phyloP scores from a whole-genome alignment of 2,797 vertebrate species.

The Danionella dracula region DNA sequence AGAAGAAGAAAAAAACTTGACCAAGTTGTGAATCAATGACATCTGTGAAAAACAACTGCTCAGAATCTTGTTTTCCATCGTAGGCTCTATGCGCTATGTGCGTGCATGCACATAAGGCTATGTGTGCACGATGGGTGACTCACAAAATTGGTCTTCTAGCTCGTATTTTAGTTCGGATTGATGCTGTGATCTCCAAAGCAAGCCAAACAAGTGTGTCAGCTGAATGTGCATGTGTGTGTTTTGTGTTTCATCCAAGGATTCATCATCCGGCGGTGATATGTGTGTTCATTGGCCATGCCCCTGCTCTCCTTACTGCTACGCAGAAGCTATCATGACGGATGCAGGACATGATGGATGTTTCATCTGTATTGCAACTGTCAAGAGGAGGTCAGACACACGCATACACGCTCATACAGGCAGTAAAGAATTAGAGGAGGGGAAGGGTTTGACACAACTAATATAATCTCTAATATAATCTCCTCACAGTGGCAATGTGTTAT shows the following conservation, averaged over 20 bases:
- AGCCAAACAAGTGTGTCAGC: constrained; percentile 37
- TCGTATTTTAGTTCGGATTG: constrained; percentile 49
- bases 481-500: no score
- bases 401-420: constrained; percentile 39
- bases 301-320: constrained; percentile 4
- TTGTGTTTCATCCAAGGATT: background rate
- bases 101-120: no score
- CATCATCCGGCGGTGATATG: constrained; percentile 10
- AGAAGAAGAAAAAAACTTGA: no score
- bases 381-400: constrained; percentile 49
- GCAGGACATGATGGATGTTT: constrained; percentile 45
- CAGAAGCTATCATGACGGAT: constrained; percentile 24
- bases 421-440: no score
- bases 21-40: no score
- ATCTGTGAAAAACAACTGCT: no score
- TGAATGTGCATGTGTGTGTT: no score
- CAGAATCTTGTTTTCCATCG: no score
- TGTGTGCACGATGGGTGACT: constrained; percentile 18
- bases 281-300: constrained; percentile 5
- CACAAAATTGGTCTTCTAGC: constrained; percentile 8
- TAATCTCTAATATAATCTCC: no score
- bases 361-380: constrained; percentile 44
- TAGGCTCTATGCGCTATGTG: no score
- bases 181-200: constrained; percentile 51
- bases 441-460: no score